Evolutionary conservation across 2,797 vertebrate genomes (phyloP), one percentile per base, ranked within the genome.

Genomic region (Myripristis murdjan): DNA sequence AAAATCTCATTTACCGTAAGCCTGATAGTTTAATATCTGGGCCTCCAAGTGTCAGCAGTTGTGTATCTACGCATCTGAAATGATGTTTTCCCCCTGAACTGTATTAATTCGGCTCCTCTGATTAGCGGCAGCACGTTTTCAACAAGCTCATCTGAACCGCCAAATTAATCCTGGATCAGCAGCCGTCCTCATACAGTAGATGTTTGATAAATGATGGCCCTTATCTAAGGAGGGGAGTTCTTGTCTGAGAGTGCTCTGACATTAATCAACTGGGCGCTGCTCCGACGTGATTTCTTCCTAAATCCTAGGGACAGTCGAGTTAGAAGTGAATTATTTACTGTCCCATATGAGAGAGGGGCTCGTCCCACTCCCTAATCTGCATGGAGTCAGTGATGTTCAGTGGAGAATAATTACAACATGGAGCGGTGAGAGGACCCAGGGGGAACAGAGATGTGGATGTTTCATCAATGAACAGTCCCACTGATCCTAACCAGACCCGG

Each of bases 311-410:
- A 63, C 18, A 20, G 46, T 70, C 37, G 35, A 37, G n/a, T n/a
- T 10, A 2, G 7, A 44, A 53, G 56, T 15, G 66, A 62, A 56
- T 62, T 9, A 24, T 44, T 31, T 18, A n/a, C 23, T 49, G 77
- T 74, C 71, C 77, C 72, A 80, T 78, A 77, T 77, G 79, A 77
- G 49, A 53, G 66, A 56, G 64, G 33, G 64, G 39, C 79, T 67
- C 83, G 78, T 80, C 83, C 80, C 71, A 83, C 73, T 86, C 84
- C 51, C 46, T 59, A 6, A 73, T 61, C 46, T 68, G 53, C 66
- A 66, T 75, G 81, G 79, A 82, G 63, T 77, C 65, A 52, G 9
- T 54, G 66, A 77, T 16, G 53, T 66, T 28, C 59, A 57, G 47
- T 70, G 64, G 62, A 70, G 64, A 37, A 48, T 70, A 49, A 82